Evolutionary conservation across 2,113 vertebrate genomes (phyloP), one percentile per base, ranked within the genome.

Genomic region (Ascaphus truei): DNA sequence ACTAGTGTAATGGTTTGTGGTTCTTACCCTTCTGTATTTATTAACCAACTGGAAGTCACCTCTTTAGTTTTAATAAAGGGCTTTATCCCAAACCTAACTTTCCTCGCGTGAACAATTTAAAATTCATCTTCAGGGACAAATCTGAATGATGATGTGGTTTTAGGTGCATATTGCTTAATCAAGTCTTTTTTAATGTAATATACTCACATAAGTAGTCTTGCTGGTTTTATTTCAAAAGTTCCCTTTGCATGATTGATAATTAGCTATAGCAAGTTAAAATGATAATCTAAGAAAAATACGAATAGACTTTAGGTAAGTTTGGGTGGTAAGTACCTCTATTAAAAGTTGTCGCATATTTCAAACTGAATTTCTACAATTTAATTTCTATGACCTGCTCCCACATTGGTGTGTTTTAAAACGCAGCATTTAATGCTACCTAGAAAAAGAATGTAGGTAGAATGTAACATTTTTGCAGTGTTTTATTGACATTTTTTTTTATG

Each of bases 131-230:
- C 29, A 47, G 85, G 81, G 77, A 72, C 27, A 78, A 65, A 57
- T 79, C 78, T 84, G 71, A 64, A 77, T 79, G 85, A 88, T 78
- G 76, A 76, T 82, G 75, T 82, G 76, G 85, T 85, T 82, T 86
- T 81, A 69, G 72, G 73, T 88, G 53, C 81, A 76, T 79, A 75
- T 76, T 85, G 76, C 80, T 83, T 80, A 84, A 86, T 85, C 83
- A 76, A 84, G 71, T 0, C 22, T 76, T 85, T 85, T 81, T 75
- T 25, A 34, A 76, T 79, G 82, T 76, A 79, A 84, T 80, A 86
- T 82, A 80, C 74, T 79, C 75, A 79, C 69, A 78, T 20, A 76
- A 82, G 61, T 75, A 76, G 77, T 83, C 69, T 68, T 71, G 33
- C 22, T 78, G 23, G 1, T 75, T 87, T 39, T 77, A 59, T 85